These are phyloP conservation scores for Dicranocentrus wangi DNA, from an alignment of 2,888 invertebrate species.

Conservation along the genomic window DNA sequence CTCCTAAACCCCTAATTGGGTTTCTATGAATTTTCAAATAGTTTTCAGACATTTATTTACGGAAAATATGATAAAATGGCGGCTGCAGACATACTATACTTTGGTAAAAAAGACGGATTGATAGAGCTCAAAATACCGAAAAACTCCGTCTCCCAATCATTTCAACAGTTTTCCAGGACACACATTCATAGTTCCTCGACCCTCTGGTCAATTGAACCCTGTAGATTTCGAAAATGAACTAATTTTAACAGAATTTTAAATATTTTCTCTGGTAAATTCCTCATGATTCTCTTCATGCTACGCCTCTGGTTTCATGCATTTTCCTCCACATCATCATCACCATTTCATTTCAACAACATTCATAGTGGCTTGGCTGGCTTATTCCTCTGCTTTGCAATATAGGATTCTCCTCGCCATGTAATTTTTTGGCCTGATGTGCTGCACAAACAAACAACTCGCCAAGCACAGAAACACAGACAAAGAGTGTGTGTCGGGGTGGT, in stretches of 20 bases:
- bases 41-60: constrained; percentile 2
- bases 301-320: constrained; percentile 51
- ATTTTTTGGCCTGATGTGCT: neutral
- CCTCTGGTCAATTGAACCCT: neutral
- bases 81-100: neutral
- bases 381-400: neutral
- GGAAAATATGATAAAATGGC: constrained; percentile 38
- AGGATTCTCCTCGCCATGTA: too few relatives aligned
- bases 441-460: constrained; percentile 12
- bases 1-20: too few relatives aligned
- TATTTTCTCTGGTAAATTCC: constrained; percentile 29
- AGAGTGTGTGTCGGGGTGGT: neutral
- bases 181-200: neutral
- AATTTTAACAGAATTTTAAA: constrained; percentile 17
- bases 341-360: neutral
- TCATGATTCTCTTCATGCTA: constrained; percentile 24
- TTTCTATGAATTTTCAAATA: constrained; percentile 61
- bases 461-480: constrained; percentile 7
- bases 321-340: constrained; percentile 50
- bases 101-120: neutral
- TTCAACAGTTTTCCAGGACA: too few relatives aligned
- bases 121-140: neutral
- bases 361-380: constrained; percentile 4
- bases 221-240: constrained; percentile 20
- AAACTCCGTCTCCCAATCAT: neutral